Percentiles rank a stretch among this genome's conserved stretches.
phyloP scores from a whole-genome alignment of 2,113 vertebrate species.

The Trochalopteron elliotii region DNA sequence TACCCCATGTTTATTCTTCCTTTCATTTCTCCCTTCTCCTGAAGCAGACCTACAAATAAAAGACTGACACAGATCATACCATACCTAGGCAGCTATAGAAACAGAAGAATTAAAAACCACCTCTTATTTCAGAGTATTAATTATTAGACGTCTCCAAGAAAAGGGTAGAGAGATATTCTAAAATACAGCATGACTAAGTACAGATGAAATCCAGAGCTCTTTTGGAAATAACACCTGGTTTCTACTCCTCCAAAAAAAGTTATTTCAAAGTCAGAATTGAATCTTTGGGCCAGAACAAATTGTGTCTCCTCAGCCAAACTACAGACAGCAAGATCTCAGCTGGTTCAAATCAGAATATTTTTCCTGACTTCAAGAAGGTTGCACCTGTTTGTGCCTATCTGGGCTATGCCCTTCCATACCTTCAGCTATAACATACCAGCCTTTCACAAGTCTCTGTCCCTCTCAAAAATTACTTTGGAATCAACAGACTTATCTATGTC shows the following conservation, averaged over 20 bases:
- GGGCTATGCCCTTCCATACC: not conserved
- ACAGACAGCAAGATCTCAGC: not conserved
- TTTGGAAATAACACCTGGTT: slow-evolving; percentile 52
- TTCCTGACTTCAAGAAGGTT: not conserved
- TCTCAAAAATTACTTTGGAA: not conserved
- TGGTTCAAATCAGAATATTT: not conserved
- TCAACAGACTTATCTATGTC: not conserved
- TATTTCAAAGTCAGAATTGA: slow-evolving; percentile 27
- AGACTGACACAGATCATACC: not conserved
- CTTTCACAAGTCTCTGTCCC: not conserved
- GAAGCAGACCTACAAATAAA: not conserved
- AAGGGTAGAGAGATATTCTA: not conserved
- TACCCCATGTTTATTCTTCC: slow-evolving; percentile 41
- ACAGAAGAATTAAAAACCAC: not conserved
- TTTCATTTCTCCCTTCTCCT: not conserved
- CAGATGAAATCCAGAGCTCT: slow-evolving; percentile 47
- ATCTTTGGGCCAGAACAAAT: not conserved
- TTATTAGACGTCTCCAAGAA: not conserved
- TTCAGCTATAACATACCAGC: not conserved
- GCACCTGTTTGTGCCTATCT: not conserved
- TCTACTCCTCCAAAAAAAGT: not conserved
- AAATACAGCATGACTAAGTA: not conserved
- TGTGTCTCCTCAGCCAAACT: not conserved
- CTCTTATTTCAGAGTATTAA: not conserved
- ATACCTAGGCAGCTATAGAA: slow-evolving; percentile 27